phyloP scores from a whole-genome alignment of 2,113 vertebrate species.

The Scortum barcoo region DNA sequence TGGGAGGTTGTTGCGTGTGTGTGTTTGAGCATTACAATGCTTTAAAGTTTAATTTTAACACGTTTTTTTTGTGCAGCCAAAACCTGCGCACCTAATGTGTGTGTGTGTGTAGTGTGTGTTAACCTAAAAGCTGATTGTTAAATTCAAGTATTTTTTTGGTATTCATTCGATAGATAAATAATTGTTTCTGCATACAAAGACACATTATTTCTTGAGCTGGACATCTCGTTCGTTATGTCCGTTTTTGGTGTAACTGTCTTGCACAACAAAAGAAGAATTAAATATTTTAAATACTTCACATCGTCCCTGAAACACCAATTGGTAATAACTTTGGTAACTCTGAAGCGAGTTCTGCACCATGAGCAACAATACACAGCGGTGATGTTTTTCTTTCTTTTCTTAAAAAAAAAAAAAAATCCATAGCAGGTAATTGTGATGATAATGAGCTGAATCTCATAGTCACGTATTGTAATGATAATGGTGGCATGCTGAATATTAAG shows the following conservation, averaged over 20 bases:
- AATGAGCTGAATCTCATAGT: slow-evolving; percentile 82
- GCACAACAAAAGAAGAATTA: background rate
- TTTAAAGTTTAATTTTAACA: background rate
- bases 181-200: background rate
- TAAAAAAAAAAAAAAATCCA: slow-evolving; percentile 64
- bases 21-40: too few species aligned
- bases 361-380: slow-evolving; percentile 24
- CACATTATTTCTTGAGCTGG: background rate
- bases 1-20: background rate
- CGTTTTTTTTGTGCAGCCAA: too few species aligned
- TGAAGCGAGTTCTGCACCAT: slow-evolving; percentile 9
- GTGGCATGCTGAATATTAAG: slow-evolving; percentile 72
- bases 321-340: slow-evolving; percentile 1
- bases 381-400: too few species aligned
- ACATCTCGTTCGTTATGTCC: background rate
- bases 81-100: background rate
- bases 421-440: slow-evolving; percentile 79
- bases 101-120: background rate
- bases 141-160: too few species aligned
- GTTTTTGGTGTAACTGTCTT: background rate
- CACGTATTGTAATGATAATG: slow-evolving; percentile 80
- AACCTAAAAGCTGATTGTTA: background rate
- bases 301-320: background rate
- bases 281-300: background rate
- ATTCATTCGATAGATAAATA: background rate